Base-by-base conservation (phyloP, 2,888 invertebrate genomes). In the Caenorhabditis becei region DNA sequence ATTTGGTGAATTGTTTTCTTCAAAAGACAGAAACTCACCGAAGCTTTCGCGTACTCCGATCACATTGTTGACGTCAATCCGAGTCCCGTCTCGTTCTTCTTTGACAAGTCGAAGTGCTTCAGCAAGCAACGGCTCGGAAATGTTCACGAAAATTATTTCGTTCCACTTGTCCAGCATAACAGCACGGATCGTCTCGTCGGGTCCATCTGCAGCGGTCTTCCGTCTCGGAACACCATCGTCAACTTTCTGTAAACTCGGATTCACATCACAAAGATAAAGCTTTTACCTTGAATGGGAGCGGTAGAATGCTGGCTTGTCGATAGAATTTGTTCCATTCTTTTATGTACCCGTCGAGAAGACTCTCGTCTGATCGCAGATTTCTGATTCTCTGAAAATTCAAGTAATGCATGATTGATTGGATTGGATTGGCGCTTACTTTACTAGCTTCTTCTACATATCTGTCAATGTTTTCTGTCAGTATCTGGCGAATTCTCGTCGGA, bases 281-380 rank as follows among this genome's bases (percentile, higher is more conserved):
- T 5, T 41, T 14, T 20, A 89, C 89, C 41, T 80, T 80, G 69
- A 91, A 91, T 16, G 90, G 90, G 37, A 88, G 85, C 7, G 90
- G 90, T n/a, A 90, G 77, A 93, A 97, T 98, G 92, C 96, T 95
- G 92, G 97, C 97, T 92, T 99, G 98, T 4, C 96, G 96, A 91
- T 97, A 97, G 93, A 97, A 99, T 91, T 96, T 97, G 62, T 96
- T 94, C 99, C 99, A 99, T 92, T 99, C 98, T 7, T 95, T 94
- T 88, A 98, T 98, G 92, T 99, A 99, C 0, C 97, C 96, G 92
- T 96, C 96, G 8, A 99, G 93, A 44, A 99, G 93, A 0, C 97
- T 96, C 91, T 97, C 96, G 89, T 98, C 97, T 91, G 97, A 97
- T 83, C 95, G 94, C 91, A 97, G 96, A 0, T 95, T 94, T 84